A percentile compares a stretch with the other conserved stretches of the same genome.
Evolutionary conservation across 2,797 vertebrate genomes (phyloP).

Genomic region (Acipenser oxyrinchus): DNA sequence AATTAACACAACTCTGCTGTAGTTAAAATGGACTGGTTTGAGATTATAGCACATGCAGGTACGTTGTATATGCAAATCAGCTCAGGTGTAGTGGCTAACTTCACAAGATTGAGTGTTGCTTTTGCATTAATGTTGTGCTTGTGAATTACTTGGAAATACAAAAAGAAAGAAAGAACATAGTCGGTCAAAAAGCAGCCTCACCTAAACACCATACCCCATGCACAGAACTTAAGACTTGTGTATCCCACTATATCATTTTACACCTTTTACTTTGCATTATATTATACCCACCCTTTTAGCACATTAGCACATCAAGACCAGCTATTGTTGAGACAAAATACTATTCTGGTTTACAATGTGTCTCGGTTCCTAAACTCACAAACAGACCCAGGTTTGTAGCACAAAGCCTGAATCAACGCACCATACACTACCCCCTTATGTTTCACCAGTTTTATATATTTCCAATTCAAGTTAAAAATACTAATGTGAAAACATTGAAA

Average conservation of each 20-base stretch:
- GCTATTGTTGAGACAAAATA: neutral
- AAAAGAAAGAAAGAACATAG: no score
- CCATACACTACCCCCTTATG: neutral
- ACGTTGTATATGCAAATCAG: no score
- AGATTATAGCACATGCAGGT: neutral
- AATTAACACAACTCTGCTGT: constrained; percentile 13
- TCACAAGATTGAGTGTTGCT: no score
- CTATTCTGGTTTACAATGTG: neutral
- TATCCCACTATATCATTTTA: neutral
- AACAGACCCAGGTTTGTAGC: neutral
- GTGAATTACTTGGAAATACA: no score
- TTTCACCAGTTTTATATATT: constrained; percentile 9
- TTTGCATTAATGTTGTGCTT: no score
- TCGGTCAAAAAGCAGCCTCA: no score
- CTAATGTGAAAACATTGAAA: no score
- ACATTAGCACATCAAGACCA: constrained; percentile 3
- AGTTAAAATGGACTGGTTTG: constrained; percentile 12
- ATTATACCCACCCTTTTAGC: neutral
- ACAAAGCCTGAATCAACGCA: neutral
- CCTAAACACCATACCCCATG: no score
- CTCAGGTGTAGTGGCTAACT: no score
- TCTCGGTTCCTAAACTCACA: neutral
- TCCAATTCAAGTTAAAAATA: no score
- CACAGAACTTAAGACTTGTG: no score
- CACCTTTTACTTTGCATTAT: neutral